A percentile compares a stretch with the other conserved stretches of the same genome.
Evolutionary conservation across 1,140 invertebrate species (phyloP).

Genomic region (Zaprionus kolodkinae): DNA sequence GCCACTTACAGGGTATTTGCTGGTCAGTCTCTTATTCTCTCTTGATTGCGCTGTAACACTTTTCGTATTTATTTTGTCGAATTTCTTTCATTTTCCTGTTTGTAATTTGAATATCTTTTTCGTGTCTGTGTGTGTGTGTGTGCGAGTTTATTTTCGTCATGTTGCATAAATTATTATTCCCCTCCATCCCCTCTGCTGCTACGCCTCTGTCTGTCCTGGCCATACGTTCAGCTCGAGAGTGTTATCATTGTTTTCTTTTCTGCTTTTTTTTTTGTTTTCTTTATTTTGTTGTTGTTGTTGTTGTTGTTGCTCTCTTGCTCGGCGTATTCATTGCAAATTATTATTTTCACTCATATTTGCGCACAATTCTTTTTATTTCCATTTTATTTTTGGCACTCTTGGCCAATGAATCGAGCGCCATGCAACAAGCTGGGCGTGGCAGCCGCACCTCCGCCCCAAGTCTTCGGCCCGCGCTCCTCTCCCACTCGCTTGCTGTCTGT

Average conservation of each 20-base stretch:
- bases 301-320: conserved; percentile 1
- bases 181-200: background rate
- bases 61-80: conserved; percentile 12
- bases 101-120: conserved; percentile 23
- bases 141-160: conserved; percentile 34
- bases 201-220: background rate
- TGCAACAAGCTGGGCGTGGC: conserved; percentile 12
- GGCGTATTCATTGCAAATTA: conserved; percentile 40
- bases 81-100: conserved; percentile 13
- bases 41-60: conserved; percentile 15
- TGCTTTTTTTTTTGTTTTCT: background rate
- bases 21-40: background rate
- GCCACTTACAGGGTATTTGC: background rate
- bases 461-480: too few relatives aligned
- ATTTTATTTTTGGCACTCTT: conserved; percentile 33
- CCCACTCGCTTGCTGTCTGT: too few relatives aligned
- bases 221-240: background rate
- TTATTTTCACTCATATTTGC: conserved; percentile 33
- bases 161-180: conserved; percentile 37
- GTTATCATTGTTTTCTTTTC: conserved; percentile 1
- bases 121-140: conserved; percentile 15
- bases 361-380: conserved; percentile 16
- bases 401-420: conserved; percentile 30
- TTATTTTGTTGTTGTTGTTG: conserved; percentile 6
- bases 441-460: background rate